phyloP scores from a whole-genome alignment of 2,113 vertebrate genomes.

The Pongo abelii region DNA sequence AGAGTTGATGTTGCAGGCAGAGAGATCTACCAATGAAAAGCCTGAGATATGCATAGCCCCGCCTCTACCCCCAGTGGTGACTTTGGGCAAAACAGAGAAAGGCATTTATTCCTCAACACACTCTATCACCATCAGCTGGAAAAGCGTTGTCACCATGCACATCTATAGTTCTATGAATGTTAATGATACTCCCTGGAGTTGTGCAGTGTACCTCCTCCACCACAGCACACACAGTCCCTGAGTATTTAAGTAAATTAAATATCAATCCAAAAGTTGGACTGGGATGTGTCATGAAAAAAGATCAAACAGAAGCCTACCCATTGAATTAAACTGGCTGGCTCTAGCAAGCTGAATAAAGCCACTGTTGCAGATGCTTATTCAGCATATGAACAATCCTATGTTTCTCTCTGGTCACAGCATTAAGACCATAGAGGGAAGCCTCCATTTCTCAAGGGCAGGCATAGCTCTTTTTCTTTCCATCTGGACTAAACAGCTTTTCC shows the following conservation, averaged over 20 bases:
- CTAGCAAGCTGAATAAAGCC: not conserved
- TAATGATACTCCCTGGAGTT: not conserved
- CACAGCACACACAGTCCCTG: not conserved
- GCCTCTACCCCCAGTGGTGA: not conserved
- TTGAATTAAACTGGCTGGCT: not conserved
- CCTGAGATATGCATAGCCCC: not conserved
- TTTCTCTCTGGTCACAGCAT: not conserved
- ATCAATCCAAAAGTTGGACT: not conserved
- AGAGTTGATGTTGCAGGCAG: not conserved
- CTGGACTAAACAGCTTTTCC: constrained; percentile 49
- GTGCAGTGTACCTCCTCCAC: no score
- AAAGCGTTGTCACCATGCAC: not conserved
- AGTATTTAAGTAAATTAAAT: not conserved
- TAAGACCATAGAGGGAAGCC: not conserved
- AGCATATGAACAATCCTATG: constrained; percentile 5
- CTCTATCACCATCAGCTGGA: not conserved
- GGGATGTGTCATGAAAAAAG: not conserved
- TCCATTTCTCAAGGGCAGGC: constrained; percentile 42
- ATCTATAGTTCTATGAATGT: not conserved
- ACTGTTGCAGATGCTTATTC: not conserved
- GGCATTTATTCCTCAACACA: not conserved
- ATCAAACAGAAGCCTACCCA: accelerated
- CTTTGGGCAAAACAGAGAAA: not conserved
- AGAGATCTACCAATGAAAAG: not conserved
- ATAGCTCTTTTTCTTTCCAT: constrained; percentile 46